A percentile compares a stretch with the other conserved stretches of the same genome.
phyloP scores from a whole-genome alignment of 2,797 vertebrate species.

The Anolis apletophallus region DNA sequence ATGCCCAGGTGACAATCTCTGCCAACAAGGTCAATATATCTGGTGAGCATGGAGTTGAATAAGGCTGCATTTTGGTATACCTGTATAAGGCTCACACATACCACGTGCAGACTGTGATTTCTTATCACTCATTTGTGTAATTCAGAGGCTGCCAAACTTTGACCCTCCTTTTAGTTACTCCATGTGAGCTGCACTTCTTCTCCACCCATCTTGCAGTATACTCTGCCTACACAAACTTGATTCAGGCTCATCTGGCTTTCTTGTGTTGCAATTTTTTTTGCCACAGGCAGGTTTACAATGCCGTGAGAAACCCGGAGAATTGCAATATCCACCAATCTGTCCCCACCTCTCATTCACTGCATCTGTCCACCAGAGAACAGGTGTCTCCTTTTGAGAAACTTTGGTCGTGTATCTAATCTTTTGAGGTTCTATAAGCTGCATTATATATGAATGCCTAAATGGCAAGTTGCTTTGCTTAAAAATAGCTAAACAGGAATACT shows the following conservation, averaged over 20 bases:
- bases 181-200: background rate
- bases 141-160: background rate
- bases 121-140: slow-evolving; percentile 6
- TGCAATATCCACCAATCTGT: background rate
- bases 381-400: background rate
- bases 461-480: background rate
- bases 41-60: background rate
- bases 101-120: background rate
- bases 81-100: background rate
- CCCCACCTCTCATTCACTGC: background rate
- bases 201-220: background rate
- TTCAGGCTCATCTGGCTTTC: background rate
- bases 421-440: background rate
- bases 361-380: background rate
- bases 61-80: background rate
- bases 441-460: background rate
- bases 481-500: background rate
- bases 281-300: background rate
- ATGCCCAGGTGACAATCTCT: background rate
- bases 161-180: background rate
- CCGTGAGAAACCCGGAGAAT: slow-evolving; percentile 1
- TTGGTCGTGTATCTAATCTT: background rate
- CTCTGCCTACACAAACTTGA: slow-evolving; percentile 14
- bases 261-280: slow-evolving; percentile 21
- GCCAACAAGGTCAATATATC: background rate